Evolutionary conservation across 2,113 vertebrate genomes (phyloP).

Genomic region (Chamaea fasciata): DNA sequence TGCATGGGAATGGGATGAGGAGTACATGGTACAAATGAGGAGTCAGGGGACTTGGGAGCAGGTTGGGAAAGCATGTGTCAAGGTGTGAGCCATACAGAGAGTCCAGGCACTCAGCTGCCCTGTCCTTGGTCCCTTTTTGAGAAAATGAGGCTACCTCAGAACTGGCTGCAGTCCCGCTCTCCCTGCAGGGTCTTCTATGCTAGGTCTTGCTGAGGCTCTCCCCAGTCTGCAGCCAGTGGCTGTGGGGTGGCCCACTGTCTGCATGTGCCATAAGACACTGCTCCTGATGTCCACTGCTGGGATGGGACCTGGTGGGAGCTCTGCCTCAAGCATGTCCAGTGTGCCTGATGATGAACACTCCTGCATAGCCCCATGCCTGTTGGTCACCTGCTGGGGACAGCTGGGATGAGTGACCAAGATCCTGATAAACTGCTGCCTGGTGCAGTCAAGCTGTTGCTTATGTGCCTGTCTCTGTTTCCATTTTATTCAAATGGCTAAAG

Average conservation of each 20-base stretch:
- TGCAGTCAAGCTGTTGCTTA: background rate
- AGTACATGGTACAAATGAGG: background rate
- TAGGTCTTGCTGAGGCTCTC: background rate
- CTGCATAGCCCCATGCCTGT: background rate
- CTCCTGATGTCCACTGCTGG: fast-evolving
- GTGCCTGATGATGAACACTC: background rate
- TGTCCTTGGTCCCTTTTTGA: background rate
- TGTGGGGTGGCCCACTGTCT: background rate
- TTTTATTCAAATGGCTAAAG: background rate
- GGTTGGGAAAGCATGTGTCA: background rate
- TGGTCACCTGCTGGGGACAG: background rate
- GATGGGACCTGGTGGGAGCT: background rate
- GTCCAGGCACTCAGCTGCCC: background rate
- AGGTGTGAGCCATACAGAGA: background rate
- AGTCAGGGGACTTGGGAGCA: background rate
- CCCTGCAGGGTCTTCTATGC: background rate
- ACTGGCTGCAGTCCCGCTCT: background rate
- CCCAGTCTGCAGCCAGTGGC: background rate
- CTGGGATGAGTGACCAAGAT: background rate
- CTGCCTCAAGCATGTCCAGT: background rate
- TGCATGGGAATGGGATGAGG: background rate
- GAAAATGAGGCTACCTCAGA: background rate
- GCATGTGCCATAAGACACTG: background rate
- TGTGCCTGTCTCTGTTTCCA: background rate
- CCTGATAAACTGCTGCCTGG: background rate